These are phyloP conservation scores for Cheilosia scutellata DNA, from an alignment of 2,888 invertebrate species.

Conservation along the genomic window DNA sequence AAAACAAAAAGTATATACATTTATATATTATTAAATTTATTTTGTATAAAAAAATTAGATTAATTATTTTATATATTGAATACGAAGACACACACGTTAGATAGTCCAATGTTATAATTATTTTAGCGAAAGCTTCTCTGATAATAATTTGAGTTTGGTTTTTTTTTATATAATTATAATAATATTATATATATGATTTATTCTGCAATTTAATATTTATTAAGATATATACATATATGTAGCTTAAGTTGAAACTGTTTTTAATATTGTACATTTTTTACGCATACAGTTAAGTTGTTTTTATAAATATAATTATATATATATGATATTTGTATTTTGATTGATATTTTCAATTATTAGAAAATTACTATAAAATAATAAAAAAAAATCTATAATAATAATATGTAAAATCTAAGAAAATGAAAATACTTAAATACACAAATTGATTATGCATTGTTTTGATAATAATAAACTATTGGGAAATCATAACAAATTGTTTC, in stretches of 20 bases:
- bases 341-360: slow-evolving; percentile 73
- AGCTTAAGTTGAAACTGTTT: slow-evolving; percentile 71
- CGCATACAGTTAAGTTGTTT: slow-evolving; percentile 73
- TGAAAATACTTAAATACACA: slow-evolving; percentile 62
- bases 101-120: slow-evolving; percentile 73
- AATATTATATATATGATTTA: slow-evolving; percentile 34
- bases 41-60: slow-evolving; percentile 47
- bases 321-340: slow-evolving; percentile 68
- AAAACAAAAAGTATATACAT: slow-evolving; percentile 1
- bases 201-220: slow-evolving; percentile 33
- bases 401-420: slow-evolving; percentile 39
- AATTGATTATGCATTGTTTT: slow-evolving; percentile 75
- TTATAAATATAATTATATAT: slow-evolving; percentile 48
- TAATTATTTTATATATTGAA: slow-evolving; percentile 58
- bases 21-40: not conserved
- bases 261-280: slow-evolving; percentile 72
- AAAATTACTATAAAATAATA: slow-evolving; percentile 55
- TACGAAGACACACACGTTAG: slow-evolving; percentile 49
- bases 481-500: slow-evolving; percentile 40
- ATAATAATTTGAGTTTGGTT: slow-evolving; percentile 25
- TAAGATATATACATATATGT: slow-evolving; percentile 52
- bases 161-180: not conserved
- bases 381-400: slow-evolving; percentile 13
- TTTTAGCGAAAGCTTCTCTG: slow-evolving; percentile 54
- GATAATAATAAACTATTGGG: slow-evolving; percentile 73